Evolutionary conservation across 2,113 vertebrate species (phyloP).

Genomic region (Eidolon helvum): DNA sequence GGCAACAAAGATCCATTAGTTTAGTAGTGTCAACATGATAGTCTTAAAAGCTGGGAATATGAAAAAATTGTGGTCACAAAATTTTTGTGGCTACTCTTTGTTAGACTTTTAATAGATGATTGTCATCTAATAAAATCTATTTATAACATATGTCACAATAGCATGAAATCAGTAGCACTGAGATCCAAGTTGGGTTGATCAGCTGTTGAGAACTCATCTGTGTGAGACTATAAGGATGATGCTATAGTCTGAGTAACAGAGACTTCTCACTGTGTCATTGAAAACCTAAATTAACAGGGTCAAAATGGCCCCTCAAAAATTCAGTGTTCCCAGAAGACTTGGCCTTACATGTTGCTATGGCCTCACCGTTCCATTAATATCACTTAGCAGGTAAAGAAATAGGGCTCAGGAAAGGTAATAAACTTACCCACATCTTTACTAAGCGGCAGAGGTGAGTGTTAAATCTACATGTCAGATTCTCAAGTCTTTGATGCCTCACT

Average conservation of each 20-base stretch:
- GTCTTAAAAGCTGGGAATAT: not conserved
- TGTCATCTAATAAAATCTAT: not conserved
- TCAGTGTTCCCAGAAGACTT: not conserved
- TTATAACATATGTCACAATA: not conserved
- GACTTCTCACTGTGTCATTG: not conserved
- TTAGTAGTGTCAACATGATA: rapidly evolving
- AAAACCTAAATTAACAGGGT: not conserved
- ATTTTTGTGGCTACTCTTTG: not conserved
- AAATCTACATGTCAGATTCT: not conserved
- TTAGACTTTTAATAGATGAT: not conserved
- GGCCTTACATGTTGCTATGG: not conserved
- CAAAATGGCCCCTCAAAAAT: not conserved
- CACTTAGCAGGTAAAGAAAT: not conserved
- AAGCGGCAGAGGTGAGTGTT: not conserved
- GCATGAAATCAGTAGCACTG: not conserved
- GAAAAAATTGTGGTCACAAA: not conserved
- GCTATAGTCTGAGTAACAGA: not conserved
- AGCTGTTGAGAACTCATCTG: not conserved
- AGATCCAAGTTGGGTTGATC: not conserved
- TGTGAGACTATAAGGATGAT: not conserved
- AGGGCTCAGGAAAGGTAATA: not conserved
- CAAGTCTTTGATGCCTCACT: not conserved
- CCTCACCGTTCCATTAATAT: not conserved
- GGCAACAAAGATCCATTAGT: not conserved
- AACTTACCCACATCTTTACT: not conserved